These are phyloP conservation scores for Ophioninae sp. DNA, from an alignment of 2,888 invertebrate species.

Conservation along the genomic window DNA sequence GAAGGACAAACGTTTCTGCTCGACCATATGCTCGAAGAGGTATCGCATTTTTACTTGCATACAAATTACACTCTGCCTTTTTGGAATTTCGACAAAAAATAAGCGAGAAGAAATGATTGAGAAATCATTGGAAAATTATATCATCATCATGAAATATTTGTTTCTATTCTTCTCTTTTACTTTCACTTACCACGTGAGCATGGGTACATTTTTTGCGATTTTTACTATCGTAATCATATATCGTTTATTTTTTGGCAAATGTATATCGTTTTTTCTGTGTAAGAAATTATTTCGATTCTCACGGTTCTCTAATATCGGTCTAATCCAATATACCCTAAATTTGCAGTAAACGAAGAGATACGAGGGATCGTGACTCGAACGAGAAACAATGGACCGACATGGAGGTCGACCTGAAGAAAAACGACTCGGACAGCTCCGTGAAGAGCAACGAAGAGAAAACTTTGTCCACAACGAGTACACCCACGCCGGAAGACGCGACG, in stretches of 20 bases:
- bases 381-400: conserved; percentile 79
- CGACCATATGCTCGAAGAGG: conserved; percentile 87
- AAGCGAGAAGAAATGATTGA: neutral
- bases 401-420: conserved; percentile 75
- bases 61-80: neutral
- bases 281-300: neutral
- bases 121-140: neutral
- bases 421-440: conserved; percentile 71
- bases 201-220: neutral
- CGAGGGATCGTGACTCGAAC: conserved; percentile 70
- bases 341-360: conserved; percentile 76
- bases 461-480: conserved; percentile 67
- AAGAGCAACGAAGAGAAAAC: conserved; percentile 81
- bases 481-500: conserved; percentile 73
- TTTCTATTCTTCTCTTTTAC: neutral
- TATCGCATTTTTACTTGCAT: conserved; percentile 71
- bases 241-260: neutral
- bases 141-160: neutral
- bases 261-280: too few species aligned
- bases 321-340: neutral
- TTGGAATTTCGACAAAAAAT: neutral
- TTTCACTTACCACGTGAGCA: neutral
- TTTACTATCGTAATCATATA: neutral
- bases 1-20: conserved; percentile 89
- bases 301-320: neutral